Evolutionary conservation across 2,888 invertebrate genomes (phyloP), one percentile per base, ranked within the genome.

Genomic region (Meiosimyza decipiens): DNA sequence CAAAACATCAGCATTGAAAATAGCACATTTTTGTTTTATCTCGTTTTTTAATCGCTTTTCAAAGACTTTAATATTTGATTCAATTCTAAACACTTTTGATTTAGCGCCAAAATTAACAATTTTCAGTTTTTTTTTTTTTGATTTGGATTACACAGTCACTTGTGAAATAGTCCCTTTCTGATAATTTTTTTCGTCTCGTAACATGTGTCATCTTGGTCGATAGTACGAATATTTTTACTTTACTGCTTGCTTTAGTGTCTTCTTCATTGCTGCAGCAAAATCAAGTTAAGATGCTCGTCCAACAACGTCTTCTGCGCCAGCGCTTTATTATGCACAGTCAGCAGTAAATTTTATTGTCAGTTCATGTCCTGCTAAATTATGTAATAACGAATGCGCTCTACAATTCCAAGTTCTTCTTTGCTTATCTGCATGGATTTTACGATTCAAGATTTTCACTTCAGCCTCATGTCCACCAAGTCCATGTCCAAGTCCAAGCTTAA

Each of bases 261-360:
- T 75, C 71, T 54, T 71, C 60, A 72, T 69, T 62, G 75, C 75
- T 73, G 73, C 75, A 73, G 75, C 75, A 77, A 4, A 13, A 6
- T 22, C 47, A 6, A 40, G 66, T 40, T 6, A 40, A 49, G 15
- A 49, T 49, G 49, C 54, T n/a, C 13, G 49, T 40, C 15, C 12
- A n/a, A 12, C 68, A 22, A 6, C 62, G 47, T 59, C 59, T 57
- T 63, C 40, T 67, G 71, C 16, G 51, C 12, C 70, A 73, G 65
- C 78, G 79, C 80, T 82, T 84, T 85, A 85, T 85, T 84, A 82
- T 82, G 83, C 82, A 79, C 81, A 84, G 81, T 83, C 83, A 84
- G 83, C 82, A 84, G 82, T 85, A 84, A 85, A 86, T 85, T 85
- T 85, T 86, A 86, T 85, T 85, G 83, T 85, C 84, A 83, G 84